phyloP scores from a whole-genome alignment of 2,888 invertebrate genomes.

The Caenorhabditis parvicauda region DNA sequence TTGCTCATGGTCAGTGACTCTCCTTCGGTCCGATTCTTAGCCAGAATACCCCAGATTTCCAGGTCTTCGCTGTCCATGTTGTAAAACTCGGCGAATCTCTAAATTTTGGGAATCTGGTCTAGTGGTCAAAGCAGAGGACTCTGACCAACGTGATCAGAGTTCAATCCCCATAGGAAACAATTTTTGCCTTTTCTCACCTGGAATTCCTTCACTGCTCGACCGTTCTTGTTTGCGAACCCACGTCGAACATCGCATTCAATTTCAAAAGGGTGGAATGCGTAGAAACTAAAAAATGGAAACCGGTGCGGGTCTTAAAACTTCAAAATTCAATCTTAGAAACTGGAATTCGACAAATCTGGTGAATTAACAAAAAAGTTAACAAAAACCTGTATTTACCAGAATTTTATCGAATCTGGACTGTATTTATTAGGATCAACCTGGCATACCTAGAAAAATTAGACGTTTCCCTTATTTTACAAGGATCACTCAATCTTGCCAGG shows the following conservation, averaged over 20 bases:
- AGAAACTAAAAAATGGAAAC: constrained; percentile 34
- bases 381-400: neutral
- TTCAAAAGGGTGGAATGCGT: constrained; percentile 40
- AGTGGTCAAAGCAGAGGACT: neutral
- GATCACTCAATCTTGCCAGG: neutral
- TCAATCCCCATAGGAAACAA: neutral
- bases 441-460: constrained; percentile 1
- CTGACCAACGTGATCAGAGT: constrained; percentile 3
- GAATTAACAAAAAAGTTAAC: neutral
- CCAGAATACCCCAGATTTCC: constrained; percentile 53
- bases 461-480: constrained; percentile 3
- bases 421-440: too few relatives aligned
- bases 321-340: neutral
- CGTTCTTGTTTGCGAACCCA: constrained; percentile 53
- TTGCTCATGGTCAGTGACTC: constrained; percentile 26
- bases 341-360: neutral
- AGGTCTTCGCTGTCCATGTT: constrained; percentile 48
- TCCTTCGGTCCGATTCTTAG: constrained; percentile 32
- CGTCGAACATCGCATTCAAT: constrained; percentile 55
- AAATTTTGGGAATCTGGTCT: constrained; percentile 8
- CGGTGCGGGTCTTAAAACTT: neutral
- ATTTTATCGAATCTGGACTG: too few relatives aligned
- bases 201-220: constrained; percentile 49
- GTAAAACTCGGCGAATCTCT: constrained; percentile 56
- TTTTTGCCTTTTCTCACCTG: constrained; percentile 24